phyloP scores from a whole-genome alignment of 2,888 invertebrate genomes.

The Linnaemya tessellans region DNA sequence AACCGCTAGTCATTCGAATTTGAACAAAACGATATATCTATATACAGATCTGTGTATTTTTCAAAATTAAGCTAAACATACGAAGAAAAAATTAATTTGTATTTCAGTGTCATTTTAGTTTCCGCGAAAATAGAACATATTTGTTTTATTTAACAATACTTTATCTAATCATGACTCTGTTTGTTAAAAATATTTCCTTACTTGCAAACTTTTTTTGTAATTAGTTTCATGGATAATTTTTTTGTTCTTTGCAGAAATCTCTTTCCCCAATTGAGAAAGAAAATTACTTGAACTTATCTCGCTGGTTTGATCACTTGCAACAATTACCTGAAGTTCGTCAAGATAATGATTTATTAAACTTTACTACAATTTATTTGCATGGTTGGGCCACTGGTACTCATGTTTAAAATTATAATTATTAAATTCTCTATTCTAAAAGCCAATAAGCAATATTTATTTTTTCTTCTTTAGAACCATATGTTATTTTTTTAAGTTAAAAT shows the following conservation, averaged over 20 bases:
- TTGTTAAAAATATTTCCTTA: too few species aligned
- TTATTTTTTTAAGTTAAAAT: neutral
- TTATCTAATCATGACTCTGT: too few species aligned
- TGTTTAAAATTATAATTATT: slow-evolving; percentile 74
- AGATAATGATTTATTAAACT: slow-evolving; percentile 80
- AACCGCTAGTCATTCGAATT: too few species aligned
- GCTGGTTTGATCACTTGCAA: slow-evolving; percentile 92
- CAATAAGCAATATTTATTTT: slow-evolving; percentile 60
- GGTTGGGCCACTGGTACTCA: slow-evolving; percentile 83
- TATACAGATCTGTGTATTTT: too few species aligned
- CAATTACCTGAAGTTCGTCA: slow-evolving; percentile 86
- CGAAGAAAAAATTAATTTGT: too few species aligned
- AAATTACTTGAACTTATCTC: slow-evolving; percentile 87
- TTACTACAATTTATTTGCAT: slow-evolving; percentile 82
- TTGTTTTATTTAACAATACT: too few species aligned
- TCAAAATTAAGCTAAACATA: too few species aligned
- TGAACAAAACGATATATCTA: too few species aligned
- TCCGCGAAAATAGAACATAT: too few species aligned
- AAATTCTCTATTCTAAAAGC: neutral
- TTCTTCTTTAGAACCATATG: slow-evolving; percentile 37
- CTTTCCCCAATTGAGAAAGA: slow-evolving; percentile 88
- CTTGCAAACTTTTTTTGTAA: too few species aligned
- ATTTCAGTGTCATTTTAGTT: too few species aligned
- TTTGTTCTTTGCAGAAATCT: slow-evolving; percentile 84
- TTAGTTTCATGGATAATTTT: neutral